Evolutionary conservation across 92 coral and sea anemone genomes (phyloP), one percentile per base, ranked within the genome.

Genomic region (Porites rus): DNA sequence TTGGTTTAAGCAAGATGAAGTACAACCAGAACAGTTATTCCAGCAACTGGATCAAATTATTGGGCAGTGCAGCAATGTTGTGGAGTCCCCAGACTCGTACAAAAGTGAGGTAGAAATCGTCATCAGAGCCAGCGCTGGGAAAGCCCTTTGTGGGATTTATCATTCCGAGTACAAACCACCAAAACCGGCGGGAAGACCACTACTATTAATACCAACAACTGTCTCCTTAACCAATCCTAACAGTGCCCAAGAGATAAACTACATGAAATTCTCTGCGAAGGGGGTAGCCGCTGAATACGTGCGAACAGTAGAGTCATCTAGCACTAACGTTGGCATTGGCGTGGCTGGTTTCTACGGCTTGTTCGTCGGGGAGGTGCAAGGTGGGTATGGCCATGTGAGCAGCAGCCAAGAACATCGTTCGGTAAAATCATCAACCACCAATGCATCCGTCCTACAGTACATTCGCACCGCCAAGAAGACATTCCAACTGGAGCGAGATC

Each of bases 61-160:
- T 31, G 31, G 65, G 7, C 19, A 65, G 21, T 81, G 31, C 82
- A 74, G 54, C 78, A 66, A 24, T n/a, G 83, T 19, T 7, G 83
- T 88, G 25, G 84, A 88, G 75, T 19, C 83, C 10, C 43, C 58
- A 59, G 82, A 82, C 12, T 28, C 76, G 11, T 88, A 75, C 72
- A 82, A 88, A 0, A 88, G 61, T 58, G 63, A 64, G 58, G 69
- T 74, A 67, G 91, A 88, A 69, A 80, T 88, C 13, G 80, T 88
- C 19, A 54, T 68, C 19, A 81, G 54, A 50, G 87, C 87, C 31
- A 88, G 91, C 59, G 82, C 76, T 2, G 91, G 88, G 1, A 78
- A 75, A 38, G 91, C 88, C 7, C 22, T 88, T 1, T 81, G 87
- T 75, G 91, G 91, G 5, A 82, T 88, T 64, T 88, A 65, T 72